A percentile compares a stretch with the other conserved stretches of the same genome.
phyloP scores from a whole-genome alignment of 2,888 invertebrate genomes.

The Ormyrus rosae region DNA sequence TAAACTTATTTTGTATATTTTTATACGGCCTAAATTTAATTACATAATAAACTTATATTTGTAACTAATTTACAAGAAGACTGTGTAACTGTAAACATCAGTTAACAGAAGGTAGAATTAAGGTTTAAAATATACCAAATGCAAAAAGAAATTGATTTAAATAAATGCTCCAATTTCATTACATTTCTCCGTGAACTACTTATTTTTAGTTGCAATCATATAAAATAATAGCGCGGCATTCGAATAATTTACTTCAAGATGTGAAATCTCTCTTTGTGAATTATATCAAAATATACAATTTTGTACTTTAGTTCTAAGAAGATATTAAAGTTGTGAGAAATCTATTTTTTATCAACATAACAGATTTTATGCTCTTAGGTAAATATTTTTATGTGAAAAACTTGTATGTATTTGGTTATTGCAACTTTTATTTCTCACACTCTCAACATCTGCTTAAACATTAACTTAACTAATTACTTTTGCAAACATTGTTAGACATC shows the following conservation, averaged over 20 bases:
- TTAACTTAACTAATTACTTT: too few relatives aligned
- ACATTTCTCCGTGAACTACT: not conserved
- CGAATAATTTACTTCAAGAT: too few relatives aligned
- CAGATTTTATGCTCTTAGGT: too few relatives aligned
- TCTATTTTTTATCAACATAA: too few relatives aligned
- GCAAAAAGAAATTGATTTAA: not conserved
- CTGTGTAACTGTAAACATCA: constrained; percentile 3
- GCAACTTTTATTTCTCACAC: too few relatives aligned
- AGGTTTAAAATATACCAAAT: constrained; percentile 5
- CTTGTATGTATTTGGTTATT: too few relatives aligned
- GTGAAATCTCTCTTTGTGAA: too few relatives aligned
- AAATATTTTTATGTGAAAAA: too few relatives aligned
- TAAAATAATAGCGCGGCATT: not conserved
- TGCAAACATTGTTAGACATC: too few relatives aligned
- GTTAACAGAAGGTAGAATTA: constrained; percentile 1
- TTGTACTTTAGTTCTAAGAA: constrained; percentile 24
- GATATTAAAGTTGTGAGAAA: not conserved
- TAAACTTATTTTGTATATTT: constrained; percentile 9
- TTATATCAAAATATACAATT: constrained; percentile 18
- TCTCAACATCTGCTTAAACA: too few relatives aligned
- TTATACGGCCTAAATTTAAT: constrained; percentile 5
- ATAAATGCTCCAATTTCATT: constrained; percentile 17
- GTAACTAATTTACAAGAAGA: constrained; percentile 22
- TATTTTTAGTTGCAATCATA: not conserved
- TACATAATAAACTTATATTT: constrained; percentile 9